Conservation (phyloP, 2,888 invertebrate genomes). For the Crematogaster levior region DNA sequence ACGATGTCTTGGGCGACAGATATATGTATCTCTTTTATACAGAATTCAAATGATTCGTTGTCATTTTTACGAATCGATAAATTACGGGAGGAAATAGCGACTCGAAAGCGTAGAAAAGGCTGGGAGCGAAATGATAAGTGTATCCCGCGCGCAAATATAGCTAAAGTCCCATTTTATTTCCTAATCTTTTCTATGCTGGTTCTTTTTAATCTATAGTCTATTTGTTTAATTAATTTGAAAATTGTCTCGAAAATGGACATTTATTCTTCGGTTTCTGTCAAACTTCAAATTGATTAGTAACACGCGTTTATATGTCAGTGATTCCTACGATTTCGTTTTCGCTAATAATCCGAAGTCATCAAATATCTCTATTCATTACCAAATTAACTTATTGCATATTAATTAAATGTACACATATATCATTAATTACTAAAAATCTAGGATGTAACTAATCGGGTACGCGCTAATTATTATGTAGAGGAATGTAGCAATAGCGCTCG, state of each 20-base stretch:
- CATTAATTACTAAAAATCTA: conserved; percentile 45
- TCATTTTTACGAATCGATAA: conserved; percentile 33
- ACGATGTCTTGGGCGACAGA: conserved; percentile 24
- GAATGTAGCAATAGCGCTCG: not conserved
- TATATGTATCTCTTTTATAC: conserved; percentile 28
- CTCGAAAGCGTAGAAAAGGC: not conserved
- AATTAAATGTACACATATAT: conserved; percentile 23
- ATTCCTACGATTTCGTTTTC: not conserved
- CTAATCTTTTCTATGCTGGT: too few relatives aligned
- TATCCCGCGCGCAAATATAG: not conserved
- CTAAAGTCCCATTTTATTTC: too few relatives aligned
- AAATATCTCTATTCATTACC: not conserved
- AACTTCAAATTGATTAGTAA: not conserved
- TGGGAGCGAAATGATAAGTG: not conserved
- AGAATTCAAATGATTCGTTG: conserved; percentile 37
- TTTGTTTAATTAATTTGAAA: too few relatives aligned
- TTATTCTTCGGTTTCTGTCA: not conserved
- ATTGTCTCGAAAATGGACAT: not conserved
- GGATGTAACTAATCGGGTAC: not conserved
- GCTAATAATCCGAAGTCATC: conserved; percentile 1
- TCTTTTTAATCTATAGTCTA: too few relatives aligned
- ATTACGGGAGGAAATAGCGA: not conserved
- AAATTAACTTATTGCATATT: conserved; percentile 32
- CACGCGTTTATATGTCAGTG: not conserved
- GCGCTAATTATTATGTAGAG: conserved; percentile 10